Conservation (phyloP, 2,113 vertebrate genomes). For the Rhabdomys dilectus region DNA sequence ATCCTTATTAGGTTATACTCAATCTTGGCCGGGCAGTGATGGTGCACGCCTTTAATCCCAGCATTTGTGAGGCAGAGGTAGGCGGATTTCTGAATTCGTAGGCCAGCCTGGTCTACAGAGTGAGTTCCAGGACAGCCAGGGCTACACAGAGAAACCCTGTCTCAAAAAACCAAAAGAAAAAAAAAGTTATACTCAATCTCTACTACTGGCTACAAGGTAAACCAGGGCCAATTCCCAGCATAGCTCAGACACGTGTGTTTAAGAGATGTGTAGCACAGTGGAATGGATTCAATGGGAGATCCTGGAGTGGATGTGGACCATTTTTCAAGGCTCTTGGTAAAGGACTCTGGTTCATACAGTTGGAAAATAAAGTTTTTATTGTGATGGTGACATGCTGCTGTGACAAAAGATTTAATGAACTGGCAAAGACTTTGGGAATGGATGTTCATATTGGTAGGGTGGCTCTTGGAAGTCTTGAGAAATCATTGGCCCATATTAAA, state of each 20-base stretch:
- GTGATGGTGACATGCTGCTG: neutral
- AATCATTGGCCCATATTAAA: neutral
- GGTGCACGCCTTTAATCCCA: too few species aligned
- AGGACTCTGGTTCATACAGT: neutral
- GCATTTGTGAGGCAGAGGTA: too few species aligned
- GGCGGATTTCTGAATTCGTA: too few species aligned
- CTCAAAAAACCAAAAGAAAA: too few species aligned
- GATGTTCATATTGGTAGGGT: neutral
- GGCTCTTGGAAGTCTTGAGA: neutral
- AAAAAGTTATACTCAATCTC: neutral
- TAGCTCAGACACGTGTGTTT: too few species aligned
- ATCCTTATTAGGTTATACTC: neutral
- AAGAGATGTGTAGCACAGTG: accelerated
- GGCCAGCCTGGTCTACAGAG: too few species aligned
- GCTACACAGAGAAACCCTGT: too few species aligned
- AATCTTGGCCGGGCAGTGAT: too few species aligned
- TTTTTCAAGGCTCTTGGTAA: neutral
- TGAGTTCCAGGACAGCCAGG: too few species aligned
- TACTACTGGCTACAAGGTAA: neutral
- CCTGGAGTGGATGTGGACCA: neutral
- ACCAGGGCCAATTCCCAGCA: neutral
- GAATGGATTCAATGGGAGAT: neutral
- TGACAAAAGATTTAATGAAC: neutral
- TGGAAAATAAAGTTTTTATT: neutral
- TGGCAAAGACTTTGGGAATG: neutral